These are phyloP conservation scores for Cyrtonyx montezumae DNA, from an alignment of 2,113 vertebrate genomes.

Conservation along the genomic window DNA sequence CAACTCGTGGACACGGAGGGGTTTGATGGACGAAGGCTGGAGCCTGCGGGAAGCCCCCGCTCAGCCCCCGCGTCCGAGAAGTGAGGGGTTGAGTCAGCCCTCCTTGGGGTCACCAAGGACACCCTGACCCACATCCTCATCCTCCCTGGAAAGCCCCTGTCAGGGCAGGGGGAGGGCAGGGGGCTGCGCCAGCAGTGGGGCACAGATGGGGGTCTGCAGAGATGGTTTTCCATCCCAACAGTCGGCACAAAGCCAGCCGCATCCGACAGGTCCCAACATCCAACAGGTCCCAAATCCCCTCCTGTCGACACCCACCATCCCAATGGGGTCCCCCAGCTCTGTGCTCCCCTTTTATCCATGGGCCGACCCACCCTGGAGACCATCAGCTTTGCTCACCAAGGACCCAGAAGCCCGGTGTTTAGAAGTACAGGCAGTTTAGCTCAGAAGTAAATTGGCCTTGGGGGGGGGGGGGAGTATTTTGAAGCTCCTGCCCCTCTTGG, in stretches of 20 bases:
- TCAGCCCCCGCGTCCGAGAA: background rate
- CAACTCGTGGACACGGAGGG: background rate
- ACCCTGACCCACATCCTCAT: background rate
- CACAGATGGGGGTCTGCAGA: background rate
- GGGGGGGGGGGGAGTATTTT: background rate
- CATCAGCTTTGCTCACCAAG: background rate
- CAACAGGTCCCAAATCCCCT: background rate
- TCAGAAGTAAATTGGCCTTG: background rate
- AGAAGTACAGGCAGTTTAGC: background rate
- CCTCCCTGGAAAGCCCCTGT: background rate
- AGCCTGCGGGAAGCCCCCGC: background rate
- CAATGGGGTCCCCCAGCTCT: fast-evolving
- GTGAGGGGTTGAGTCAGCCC: background rate
- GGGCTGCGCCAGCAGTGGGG: background rate
- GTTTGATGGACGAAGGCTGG: fast-evolving
- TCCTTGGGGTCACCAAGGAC: fast-evolving
- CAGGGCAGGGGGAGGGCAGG: background rate
- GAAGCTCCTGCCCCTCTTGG: background rate
- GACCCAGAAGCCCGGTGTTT: background rate
- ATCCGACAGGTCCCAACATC: background rate
- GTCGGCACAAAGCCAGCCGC: background rate
- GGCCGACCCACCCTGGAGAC: background rate
- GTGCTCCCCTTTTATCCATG: background rate
- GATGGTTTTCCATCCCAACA: background rate
- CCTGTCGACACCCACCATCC: fast-evolving